Percentiles rank a stretch among this genome's conserved stretches.
Conservation (phyloP, 2,797 vertebrate genomes). For the Eulemur albifrons region DNA sequence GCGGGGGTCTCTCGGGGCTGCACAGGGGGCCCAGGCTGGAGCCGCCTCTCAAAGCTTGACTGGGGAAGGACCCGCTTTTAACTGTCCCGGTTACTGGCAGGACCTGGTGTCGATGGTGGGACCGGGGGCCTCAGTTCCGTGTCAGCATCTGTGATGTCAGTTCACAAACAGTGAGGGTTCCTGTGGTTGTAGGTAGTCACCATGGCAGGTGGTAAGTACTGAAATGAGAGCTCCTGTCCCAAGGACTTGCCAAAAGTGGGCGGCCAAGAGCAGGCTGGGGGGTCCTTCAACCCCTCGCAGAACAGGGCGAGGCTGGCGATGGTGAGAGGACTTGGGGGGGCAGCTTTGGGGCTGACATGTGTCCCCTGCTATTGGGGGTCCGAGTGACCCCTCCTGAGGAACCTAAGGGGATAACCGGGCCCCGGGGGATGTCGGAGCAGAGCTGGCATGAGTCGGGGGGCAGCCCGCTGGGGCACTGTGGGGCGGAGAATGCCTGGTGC, state of each 20-base stretch:
- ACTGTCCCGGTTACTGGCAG: neutral
- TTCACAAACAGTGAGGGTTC: neutral
- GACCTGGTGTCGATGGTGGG: neutral
- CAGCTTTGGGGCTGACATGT: neutral
- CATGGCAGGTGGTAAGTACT: accelerated
- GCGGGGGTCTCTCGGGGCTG: accelerated
- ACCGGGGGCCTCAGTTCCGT: neutral
- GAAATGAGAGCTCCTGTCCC: accelerated
- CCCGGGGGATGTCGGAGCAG: too few species aligned
- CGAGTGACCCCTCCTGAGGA: neutral
- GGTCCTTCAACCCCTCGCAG: neutral
- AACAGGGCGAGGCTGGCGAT: neutral
- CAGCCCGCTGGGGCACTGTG: accelerated
- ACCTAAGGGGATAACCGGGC: accelerated
- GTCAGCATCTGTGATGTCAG: neutral
- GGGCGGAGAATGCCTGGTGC: accelerated
- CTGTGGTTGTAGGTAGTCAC: neutral
- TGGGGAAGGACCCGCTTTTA: neutral
- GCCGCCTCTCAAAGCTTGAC: neutral
- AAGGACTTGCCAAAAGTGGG: neutral
- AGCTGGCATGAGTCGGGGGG: neutral
- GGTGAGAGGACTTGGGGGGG: neutral
- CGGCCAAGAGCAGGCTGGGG: accelerated
- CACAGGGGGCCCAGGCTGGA: neutral
- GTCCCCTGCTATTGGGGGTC: neutral